Evolutionary conservation across 2,797 vertebrate species (phyloP).

Genomic region (Phrynocephalus guinanensis): DNA sequence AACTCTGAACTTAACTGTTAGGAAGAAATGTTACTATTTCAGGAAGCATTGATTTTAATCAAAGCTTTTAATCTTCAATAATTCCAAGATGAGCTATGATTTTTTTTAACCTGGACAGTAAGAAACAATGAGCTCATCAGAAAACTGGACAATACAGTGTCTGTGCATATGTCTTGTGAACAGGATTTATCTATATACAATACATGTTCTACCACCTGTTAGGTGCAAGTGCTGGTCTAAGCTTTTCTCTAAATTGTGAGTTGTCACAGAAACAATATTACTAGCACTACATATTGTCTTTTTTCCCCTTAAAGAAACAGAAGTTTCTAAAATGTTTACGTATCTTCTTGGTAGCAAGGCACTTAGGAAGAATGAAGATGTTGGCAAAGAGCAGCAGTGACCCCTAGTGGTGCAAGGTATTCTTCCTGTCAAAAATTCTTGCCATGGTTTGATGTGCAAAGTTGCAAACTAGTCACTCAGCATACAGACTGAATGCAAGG

Average conservation of each 20-base stretch:
- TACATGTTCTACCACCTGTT: neutral
- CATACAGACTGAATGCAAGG: neutral
- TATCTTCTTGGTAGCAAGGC: fast-evolving
- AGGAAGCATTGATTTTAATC: slow-evolving; percentile 21
- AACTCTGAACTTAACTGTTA: too few relatives aligned
- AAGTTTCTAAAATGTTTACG: neutral
- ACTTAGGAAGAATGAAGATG: fast-evolving
- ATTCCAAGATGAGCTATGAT: neutral
- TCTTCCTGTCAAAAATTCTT: neutral
- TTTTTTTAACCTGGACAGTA: neutral
- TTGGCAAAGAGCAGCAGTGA: slow-evolving; percentile 64
- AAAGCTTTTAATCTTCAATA: slow-evolving; percentile 22
- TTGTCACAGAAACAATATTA: neutral
- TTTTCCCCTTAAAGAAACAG: neutral
- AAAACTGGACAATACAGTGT: slow-evolving; percentile 12
- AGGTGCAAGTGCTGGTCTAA: slow-evolving; percentile 24
- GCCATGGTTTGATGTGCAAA: neutral
- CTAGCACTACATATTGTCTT: neutral
- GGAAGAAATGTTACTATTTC: neutral
- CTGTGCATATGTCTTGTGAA: neutral
- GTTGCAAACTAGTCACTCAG: neutral
- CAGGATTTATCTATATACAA: neutral
- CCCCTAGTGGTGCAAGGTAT: slow-evolving; percentile 53
- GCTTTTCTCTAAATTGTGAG: neutral
- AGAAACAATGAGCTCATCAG: slow-evolving; percentile 16